Conservation (phyloP, 2,113 vertebrate species). For the Podarcis muralis region DNA sequence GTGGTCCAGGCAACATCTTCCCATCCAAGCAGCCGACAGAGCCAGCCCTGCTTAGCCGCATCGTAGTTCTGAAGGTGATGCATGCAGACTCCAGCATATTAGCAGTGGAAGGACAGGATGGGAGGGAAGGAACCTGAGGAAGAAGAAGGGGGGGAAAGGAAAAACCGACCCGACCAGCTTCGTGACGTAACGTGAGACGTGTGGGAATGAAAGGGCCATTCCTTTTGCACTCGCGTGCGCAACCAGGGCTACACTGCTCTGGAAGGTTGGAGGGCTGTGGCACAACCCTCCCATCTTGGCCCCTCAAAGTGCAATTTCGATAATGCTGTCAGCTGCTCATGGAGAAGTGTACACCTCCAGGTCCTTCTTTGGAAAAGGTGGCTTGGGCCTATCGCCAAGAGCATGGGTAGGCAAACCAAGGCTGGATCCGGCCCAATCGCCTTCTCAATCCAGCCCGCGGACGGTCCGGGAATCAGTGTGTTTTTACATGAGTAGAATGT, state of each 20-base stretch:
- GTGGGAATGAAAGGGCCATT: constrained; percentile 78
- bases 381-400: neutral
- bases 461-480: too few relatives aligned
- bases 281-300: constrained; percentile 53
- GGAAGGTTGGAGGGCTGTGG: constrained; percentile 66
- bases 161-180: neutral
- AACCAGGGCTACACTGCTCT: constrained; percentile 71
- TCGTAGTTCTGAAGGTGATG: neutral
- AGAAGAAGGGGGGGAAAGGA: neutral
- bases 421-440: too few relatives aligned
- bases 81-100: neutral
- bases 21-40: neutral
- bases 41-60: neutral
- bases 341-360: constrained; percentile 55
- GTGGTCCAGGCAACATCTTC: neutral
- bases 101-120: neutral
- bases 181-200: constrained; percentile 45
- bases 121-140: neutral
- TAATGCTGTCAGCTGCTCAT: constrained; percentile 67
- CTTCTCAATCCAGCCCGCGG: too few relatives aligned
- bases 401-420: too few relatives aligned
- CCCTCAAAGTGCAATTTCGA: constrained; percentile 59
- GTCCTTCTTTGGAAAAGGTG: neutral
- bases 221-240: constrained; percentile 70
- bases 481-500: too few relatives aligned